A percentile compares a stretch with the other conserved stretches of the same genome.
Conservation (phyloP, 1,140 invertebrate genomes). For the Drosophila nigrodunni region DNA sequence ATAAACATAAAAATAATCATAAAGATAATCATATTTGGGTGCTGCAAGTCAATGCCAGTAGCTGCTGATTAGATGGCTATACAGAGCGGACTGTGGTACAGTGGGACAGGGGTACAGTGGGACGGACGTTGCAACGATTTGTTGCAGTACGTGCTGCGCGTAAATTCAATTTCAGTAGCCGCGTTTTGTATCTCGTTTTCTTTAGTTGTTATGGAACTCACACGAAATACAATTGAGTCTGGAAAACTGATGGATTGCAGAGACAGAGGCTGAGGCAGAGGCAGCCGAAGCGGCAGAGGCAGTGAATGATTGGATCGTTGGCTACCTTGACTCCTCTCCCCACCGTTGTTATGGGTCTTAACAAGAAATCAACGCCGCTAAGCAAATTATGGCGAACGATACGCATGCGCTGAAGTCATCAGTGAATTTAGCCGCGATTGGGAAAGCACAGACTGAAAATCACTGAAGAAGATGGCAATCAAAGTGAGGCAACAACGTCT, state of each 20-base stretch:
- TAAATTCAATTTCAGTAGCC: conserved; percentile 83
- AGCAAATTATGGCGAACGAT: conserved; percentile 83
- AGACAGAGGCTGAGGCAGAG: too few relatives aligned
- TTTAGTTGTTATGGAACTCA: conserved; percentile 36
- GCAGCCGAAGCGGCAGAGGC: too few relatives aligned
- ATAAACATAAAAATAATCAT: conserved; percentile 47
- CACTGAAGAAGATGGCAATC: conserved; percentile 46
- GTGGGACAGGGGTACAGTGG: conserved; percentile 23
- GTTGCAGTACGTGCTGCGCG: conserved; percentile 76
- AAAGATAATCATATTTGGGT: conserved; percentile 30
- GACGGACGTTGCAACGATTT: conserved; percentile 63
- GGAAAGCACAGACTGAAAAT: conserved; percentile 7
- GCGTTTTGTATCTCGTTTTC: conserved; percentile 16
- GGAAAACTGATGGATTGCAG: conserved; percentile 39
- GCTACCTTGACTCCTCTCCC: background rate
- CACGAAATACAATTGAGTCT: conserved; percentile 45
- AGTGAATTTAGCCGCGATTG: conserved; percentile 44
- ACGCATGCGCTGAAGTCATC: conserved; percentile 78
- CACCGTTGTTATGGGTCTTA: conserved; percentile 49
- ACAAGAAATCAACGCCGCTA: conserved; percentile 82
- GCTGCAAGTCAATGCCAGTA: conserved; percentile 63
- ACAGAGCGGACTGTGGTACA: conserved; percentile 6
- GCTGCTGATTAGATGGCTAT: conserved; percentile 66
- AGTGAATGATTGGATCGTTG: background rate
- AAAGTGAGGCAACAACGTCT: conserved; percentile 41